Evolutionary conservation across 2,888 invertebrate species (phyloP).

Genomic region (Augochlorella aurata): DNA sequence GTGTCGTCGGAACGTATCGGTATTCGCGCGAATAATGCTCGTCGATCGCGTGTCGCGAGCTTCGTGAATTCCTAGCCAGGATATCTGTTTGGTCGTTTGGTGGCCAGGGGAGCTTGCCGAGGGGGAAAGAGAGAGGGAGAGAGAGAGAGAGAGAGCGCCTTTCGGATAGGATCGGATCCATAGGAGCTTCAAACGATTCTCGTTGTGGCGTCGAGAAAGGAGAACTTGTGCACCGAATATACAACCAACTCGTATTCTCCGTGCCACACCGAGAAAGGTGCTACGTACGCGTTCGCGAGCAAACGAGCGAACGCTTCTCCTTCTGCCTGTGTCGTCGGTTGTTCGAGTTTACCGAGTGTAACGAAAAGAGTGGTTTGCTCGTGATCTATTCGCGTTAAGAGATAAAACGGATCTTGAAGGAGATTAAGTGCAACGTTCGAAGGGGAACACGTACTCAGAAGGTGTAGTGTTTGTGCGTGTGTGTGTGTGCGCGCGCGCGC

Average conservation of each 20-base stretch:
- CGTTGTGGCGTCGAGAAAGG: slow-evolving; percentile 28
- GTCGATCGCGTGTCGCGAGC: slow-evolving; percentile 28
- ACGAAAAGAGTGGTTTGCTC: slow-evolving; percentile 44
- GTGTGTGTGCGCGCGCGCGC: slow-evolving; percentile 36
- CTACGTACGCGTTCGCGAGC: slow-evolving; percentile 2
- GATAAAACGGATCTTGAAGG: slow-evolving; percentile 20
- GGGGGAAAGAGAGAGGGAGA: not conserved
- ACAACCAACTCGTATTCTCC: slow-evolving; percentile 20
- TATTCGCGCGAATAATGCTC: slow-evolving; percentile 37
- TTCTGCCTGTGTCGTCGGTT: slow-evolving; percentile 19
- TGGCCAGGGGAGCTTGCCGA: slow-evolving; percentile 12
- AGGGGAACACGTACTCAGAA: not conserved
- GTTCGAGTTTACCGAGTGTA: slow-evolving; percentile 51
- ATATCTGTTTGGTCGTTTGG: slow-evolving; percentile 29
- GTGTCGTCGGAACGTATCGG: slow-evolving; percentile 37
- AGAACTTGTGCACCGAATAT: slow-evolving; percentile 37
- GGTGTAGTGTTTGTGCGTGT: not conserved
- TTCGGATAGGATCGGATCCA: slow-evolving; percentile 33
- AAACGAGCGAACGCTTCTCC: not conserved
- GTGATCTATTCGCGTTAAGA: slow-evolving; percentile 13
- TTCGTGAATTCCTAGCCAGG: slow-evolving; percentile 32
- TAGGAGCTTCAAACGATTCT: slow-evolving; percentile 20
- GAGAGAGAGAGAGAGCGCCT: slow-evolving; percentile 6
- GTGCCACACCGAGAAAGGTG: slow-evolving; percentile 32
- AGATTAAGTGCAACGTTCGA: slow-evolving; percentile 18